Base-by-base conservation (phyloP, 2,113 vertebrate species). In the Pachyramphus minor region DNA sequence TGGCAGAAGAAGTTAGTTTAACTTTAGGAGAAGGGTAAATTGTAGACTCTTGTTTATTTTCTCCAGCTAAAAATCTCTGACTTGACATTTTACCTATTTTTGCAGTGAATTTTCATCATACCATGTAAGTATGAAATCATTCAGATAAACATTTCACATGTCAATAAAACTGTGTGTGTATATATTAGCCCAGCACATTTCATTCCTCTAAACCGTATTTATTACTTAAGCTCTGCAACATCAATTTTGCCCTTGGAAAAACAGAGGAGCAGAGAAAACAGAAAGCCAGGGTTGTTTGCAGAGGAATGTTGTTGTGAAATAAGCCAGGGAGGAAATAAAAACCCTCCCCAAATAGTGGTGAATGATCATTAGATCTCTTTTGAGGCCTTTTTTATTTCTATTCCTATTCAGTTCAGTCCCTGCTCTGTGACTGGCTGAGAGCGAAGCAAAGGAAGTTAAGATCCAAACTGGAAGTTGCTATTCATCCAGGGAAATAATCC, bases 31-130 rank as follows among this genome's bases (percentile, higher is more conserved):
- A 94, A 96, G 85, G 88, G 85, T 94, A 89, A 92, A 90, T 86
- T 81, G 79, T 64, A 86, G 92, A 84, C 85, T 95, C 83, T 22
- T 86, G 90, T 96, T 95, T 95, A 90, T 97, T 93, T 96, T 73
- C 68, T 90, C 82, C 49, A 2, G 71, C 68, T 90, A 84, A 94
- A 94, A 96, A 74, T 27, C 60, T 94, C 93, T 62, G 60, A 60
- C 76, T 93, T 96, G 95, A 91, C 90, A 78, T 96, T 92, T 93
- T 93, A 95, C 90, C 94, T 96, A 90, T 95, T 96, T 96, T 96
- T 90, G 37, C 74, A 94, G 69, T 24, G 93, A 78, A 88, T 94
- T 95, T 96, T 95, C 76, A 35, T 95, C 95, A 69, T 93, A 16
- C 83, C 84, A 33, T 53, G 63, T 41, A 78, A 94, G 92, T 39